phyloP scores from a whole-genome alignment of 2,797 vertebrate species.

The Arctocebus calabarensis region DNA sequence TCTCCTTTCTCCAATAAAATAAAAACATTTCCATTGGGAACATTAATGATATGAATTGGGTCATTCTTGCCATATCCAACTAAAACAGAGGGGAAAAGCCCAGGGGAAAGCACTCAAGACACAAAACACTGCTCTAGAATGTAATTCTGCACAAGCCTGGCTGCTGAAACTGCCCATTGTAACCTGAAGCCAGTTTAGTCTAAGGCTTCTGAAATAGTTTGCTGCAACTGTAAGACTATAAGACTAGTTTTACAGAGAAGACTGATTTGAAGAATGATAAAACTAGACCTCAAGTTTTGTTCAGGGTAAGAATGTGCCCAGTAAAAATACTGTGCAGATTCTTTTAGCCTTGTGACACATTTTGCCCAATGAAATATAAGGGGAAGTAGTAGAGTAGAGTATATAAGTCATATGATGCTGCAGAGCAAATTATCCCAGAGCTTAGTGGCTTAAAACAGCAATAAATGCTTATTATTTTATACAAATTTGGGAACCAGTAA shows the following conservation, averaged over 20 bases:
- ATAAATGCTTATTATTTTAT: neutral
- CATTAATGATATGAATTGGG: neutral
- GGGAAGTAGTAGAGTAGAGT: neutral
- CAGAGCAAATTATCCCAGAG: constrained; percentile 23
- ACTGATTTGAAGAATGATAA: neutral
- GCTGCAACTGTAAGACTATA: neutral
- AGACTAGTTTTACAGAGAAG: neutral
- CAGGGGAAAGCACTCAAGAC: neutral
- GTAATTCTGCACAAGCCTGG: neutral
- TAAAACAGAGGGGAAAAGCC: neutral
- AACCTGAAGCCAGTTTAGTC: neutral
- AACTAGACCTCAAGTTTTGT: constrained; percentile 12
- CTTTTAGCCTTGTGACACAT: neutral
- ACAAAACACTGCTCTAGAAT: neutral
- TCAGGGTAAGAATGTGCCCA: neutral
- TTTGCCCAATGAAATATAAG: neutral
- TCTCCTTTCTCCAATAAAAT: constrained; percentile 24
- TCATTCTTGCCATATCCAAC: neutral
- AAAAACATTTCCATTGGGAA: constrained; percentile 16
- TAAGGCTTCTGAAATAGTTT: neutral
- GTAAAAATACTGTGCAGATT: neutral
- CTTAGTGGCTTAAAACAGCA: constrained; percentile 13
- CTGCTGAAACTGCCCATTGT: neutral
- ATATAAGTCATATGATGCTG: neutral
- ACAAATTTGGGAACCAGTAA: neutral